phyloP scores from a whole-genome alignment of 2,888 invertebrate genomes.

The Creontiades dilutus region DNA sequence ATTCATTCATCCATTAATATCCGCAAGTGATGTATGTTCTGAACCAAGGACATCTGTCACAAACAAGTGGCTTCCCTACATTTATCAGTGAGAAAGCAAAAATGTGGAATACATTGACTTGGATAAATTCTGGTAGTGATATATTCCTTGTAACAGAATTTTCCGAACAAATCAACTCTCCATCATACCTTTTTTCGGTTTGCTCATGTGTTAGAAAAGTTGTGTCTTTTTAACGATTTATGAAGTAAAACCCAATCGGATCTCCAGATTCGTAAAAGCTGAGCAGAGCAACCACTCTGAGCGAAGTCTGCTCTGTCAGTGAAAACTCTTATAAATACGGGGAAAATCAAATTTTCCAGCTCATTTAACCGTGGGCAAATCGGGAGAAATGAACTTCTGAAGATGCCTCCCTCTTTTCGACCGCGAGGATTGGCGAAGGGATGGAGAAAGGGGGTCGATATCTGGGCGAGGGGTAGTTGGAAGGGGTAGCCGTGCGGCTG shows the following conservation, averaged over 20 bases:
- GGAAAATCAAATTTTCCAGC: conserved; percentile 74
- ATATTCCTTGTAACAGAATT: too few species aligned
- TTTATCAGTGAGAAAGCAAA: too few species aligned
- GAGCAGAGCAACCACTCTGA: conserved; percentile 20
- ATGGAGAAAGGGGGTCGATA: neutral
- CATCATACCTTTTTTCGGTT: too few species aligned
- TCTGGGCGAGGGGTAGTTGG: neutral
- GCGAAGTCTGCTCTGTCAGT: conserved; percentile 17
- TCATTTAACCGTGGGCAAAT: conserved; percentile 73
- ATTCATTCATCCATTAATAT: too few species aligned
- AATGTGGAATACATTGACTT: too few species aligned
- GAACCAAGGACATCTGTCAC: too few species aligned
- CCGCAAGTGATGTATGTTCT: too few species aligned
- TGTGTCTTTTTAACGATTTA: neutral
- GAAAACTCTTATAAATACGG: conserved; percentile 72
- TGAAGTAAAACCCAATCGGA: conserved; percentile 19
- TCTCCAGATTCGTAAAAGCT: conserved; percentile 6
- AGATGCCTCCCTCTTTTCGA: neutral
- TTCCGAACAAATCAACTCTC: too few species aligned
- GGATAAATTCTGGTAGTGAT: too few species aligned
- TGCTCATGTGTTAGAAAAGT: neutral
- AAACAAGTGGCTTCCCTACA: too few species aligned
- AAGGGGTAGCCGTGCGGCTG: neutral
- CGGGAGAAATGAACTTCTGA: conserved; percentile 72
- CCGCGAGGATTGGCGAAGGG: neutral